A percentile compares a stretch with the other conserved stretches of the same genome.
Conservation (phyloP, 2,888 invertebrate genomes). For the Catocala fraxini region DNA sequence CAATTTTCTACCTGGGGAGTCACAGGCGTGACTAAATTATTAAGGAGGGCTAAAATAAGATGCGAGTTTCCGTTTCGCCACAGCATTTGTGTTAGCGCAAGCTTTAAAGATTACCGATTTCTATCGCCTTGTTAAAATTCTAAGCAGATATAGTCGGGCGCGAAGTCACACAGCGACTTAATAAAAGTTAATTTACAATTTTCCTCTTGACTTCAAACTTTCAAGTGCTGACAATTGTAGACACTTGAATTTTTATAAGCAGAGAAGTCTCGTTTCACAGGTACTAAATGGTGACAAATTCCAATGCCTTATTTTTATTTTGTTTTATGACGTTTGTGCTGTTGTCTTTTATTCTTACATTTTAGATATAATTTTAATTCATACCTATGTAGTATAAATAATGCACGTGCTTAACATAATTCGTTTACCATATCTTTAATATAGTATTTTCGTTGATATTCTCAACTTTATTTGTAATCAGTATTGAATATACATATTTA, state of each 20-base stretch:
- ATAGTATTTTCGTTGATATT: no score
- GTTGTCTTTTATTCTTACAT: no score
- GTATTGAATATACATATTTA: no score
- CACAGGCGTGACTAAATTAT: constrained; percentile 83
- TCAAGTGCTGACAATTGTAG: constrained; percentile 35
- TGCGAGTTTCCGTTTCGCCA: constrained; percentile 77
- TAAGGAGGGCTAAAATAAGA: constrained; percentile 81
- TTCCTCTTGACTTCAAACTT: constrained; percentile 68
- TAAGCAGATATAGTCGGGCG: constrained; percentile 70
- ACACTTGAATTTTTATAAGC: neutral
- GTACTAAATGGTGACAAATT: neutral
- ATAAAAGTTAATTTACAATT: constrained; percentile 80
- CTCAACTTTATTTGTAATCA: no score
- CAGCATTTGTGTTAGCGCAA: constrained; percentile 77
- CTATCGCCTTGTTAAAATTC: constrained; percentile 83
- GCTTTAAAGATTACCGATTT: constrained; percentile 80
- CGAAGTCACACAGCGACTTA: constrained; percentile 74
- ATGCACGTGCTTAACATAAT: no score
- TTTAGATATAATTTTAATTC: no score
- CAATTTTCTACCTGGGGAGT: constrained; percentile 85
- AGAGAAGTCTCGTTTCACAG: neutral
- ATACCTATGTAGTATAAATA: no score
- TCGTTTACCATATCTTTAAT: no score
- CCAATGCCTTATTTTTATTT: no score
- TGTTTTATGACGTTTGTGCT: no score